Conservation (phyloP, 2,888 invertebrate species). For the Meteorus colon region DNA sequence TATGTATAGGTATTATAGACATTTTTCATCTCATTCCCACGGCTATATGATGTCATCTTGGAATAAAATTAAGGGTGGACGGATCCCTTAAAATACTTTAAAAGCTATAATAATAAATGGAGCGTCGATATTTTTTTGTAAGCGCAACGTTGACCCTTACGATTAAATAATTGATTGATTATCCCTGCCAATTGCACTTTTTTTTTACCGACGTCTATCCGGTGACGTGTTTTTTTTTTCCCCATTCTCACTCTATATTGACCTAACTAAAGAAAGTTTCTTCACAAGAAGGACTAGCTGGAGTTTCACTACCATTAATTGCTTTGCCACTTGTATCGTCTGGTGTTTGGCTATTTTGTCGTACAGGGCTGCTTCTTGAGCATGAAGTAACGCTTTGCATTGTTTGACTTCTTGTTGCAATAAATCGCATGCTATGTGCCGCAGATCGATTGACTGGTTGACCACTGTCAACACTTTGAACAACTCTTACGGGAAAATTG, state of each 20-base stretch:
- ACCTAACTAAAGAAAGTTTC: slow-evolving; percentile 68
- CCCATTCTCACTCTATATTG: slow-evolving; percentile 1
- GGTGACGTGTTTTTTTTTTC: neutral
- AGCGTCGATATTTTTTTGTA: slow-evolving; percentile 13
- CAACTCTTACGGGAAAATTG: slow-evolving; percentile 12
- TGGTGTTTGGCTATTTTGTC: slow-evolving; percentile 55
- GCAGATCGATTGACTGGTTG: slow-evolving; percentile 66
- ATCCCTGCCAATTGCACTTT: slow-evolving; percentile 16
- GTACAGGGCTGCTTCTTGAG: slow-evolving; percentile 68
- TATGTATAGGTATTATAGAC: slow-evolving; percentile 17
- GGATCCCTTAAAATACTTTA: slow-evolving; percentile 35
- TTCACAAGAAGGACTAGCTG: slow-evolving; percentile 68
- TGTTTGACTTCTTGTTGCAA: slow-evolving; percentile 74
- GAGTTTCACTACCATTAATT: slow-evolving; percentile 51
- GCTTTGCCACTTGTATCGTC: slow-evolving; percentile 54
- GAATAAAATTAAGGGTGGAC: slow-evolving; percentile 36
- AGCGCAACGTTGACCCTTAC: slow-evolving; percentile 3
- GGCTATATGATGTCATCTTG: slow-evolving; percentile 13
- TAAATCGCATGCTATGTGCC: slow-evolving; percentile 74
- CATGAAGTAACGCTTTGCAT: slow-evolving; percentile 75
- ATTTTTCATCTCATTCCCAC: slow-evolving; percentile 6
- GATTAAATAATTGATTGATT: slow-evolving; percentile 10
- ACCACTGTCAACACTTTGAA: slow-evolving; percentile 50
- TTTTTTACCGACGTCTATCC: neutral
- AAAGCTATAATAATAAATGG: slow-evolving; percentile 12